These are phyloP conservation scores for Patiria pectinifera DNA, from an alignment of 53 echinoderm and acorn worm genomes.

Conservation along the genomic window DNA sequence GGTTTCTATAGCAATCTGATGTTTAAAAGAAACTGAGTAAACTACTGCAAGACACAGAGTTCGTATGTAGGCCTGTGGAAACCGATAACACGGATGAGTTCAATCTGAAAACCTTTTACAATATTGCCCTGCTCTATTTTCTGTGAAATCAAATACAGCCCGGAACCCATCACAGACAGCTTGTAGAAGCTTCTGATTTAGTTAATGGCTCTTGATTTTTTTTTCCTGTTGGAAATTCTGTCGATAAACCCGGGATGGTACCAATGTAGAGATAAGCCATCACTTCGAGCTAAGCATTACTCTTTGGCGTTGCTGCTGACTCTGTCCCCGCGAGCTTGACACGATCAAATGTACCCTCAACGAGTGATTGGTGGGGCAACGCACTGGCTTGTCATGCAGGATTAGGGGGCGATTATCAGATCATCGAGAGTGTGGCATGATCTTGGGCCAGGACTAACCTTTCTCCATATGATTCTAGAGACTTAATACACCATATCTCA, in stretches of 20 bases:
- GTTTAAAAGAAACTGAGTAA: background rate
- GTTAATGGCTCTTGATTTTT: background rate
- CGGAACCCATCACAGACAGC: no score
- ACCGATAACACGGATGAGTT: background rate
- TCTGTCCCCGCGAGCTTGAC: slow-evolving; percentile 23
- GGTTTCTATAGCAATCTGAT: background rate
- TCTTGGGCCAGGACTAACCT: background rate
- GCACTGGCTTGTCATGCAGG: background rate
- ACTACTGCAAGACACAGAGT: background rate
- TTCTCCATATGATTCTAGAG: background rate
- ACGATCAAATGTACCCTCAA: no score
- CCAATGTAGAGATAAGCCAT: slow-evolving; percentile 1
- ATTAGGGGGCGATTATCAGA: background rate
- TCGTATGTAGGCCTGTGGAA: background rate
- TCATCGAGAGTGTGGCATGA: background rate
- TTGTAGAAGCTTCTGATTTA: background rate
- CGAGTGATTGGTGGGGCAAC: background rate
- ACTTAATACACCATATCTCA: background rate
- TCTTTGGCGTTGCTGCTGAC: background rate
- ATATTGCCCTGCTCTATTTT: background rate
- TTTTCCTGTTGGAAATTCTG: background rate
- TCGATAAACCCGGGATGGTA: background rate
- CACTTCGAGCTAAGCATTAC: slow-evolving; percentile 1
- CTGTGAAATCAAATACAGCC: background rate
- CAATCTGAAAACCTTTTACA: background rate